Evolutionary conservation across 2,797 vertebrate genomes (phyloP).

Genomic region (Vireo griseus): DNA sequence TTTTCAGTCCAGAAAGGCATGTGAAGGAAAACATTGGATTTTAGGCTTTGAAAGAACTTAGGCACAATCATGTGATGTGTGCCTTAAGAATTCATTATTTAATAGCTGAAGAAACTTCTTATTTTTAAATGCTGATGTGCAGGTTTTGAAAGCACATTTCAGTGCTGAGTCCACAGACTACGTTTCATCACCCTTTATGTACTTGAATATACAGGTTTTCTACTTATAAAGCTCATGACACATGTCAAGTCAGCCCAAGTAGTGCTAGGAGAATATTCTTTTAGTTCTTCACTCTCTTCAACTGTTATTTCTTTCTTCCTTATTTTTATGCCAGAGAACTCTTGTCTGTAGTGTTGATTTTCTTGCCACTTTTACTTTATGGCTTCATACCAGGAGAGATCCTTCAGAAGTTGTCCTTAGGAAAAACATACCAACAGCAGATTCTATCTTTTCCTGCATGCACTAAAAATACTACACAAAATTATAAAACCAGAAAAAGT

Average conservation of each 20-base stretch:
- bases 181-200: neutral
- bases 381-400: neutral
- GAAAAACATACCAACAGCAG: neutral
- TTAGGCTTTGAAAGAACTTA: neutral
- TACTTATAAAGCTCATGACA: neutral
- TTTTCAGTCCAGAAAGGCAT: neutral
- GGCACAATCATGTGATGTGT: neutral
- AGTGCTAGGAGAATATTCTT: neutral
- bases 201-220: neutral
- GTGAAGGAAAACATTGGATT: neutral
- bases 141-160: neutral
- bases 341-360: neutral
- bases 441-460: neutral
- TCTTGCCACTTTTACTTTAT: neutral
- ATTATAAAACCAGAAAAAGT: neutral
- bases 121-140: neutral
- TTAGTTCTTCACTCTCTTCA: neutral
- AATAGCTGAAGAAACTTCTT: neutral
- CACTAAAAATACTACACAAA: neutral
- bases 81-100: neutral
- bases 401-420: neutral
- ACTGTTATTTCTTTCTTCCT: neutral
- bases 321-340: neutral
- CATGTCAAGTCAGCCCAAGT: neutral
- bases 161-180: neutral